phyloP scores from a whole-genome alignment of 1,140 invertebrate genomes.

The Caenorhabditis latens region DNA sequence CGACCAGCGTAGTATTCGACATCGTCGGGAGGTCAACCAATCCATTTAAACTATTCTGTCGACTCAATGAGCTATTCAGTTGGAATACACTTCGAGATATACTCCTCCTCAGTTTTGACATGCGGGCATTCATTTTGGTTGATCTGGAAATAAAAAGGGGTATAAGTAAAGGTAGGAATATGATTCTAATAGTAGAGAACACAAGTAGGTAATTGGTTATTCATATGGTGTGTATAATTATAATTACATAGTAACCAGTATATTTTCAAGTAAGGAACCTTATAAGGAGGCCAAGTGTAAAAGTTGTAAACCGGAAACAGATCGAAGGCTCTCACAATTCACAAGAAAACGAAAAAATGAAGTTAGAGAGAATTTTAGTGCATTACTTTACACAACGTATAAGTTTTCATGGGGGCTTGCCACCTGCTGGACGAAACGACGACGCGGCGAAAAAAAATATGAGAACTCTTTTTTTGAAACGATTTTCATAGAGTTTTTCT shows the following conservation, averaged over 20 bases:
- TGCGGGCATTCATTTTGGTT: slow-evolving; percentile 63
- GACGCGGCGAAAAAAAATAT: background rate
- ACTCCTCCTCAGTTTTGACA: slow-evolving; percentile 65
- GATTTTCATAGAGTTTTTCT: background rate
- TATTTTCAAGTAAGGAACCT: too few species aligned
- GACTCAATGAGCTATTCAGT: slow-evolving; percentile 45
- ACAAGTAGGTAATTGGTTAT: too few species aligned
- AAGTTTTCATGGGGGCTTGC: background rate
- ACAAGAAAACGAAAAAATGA: background rate
- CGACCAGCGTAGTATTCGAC: slow-evolving; percentile 25
- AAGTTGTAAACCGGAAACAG: too few species aligned
- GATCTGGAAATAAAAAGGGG: background rate
- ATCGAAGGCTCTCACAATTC: too few species aligned
- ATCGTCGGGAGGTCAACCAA: slow-evolving; percentile 51
- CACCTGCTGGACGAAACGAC: slow-evolving; percentile 5
- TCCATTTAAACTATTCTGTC: slow-evolving; percentile 42
- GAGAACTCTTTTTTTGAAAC: background rate
- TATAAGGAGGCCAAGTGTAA: too few species aligned
- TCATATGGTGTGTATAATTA: too few species aligned
- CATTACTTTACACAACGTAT: slow-evolving; percentile 44
- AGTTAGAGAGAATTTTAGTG: slow-evolving; percentile 5
- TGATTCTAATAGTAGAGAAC: too few species aligned
- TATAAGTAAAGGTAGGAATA: background rate
- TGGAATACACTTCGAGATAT: slow-evolving; percentile 65
- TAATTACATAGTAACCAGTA: too few species aligned